Conservation (phyloP, 2,888 invertebrate species). For the Rapana venosa region DNA sequence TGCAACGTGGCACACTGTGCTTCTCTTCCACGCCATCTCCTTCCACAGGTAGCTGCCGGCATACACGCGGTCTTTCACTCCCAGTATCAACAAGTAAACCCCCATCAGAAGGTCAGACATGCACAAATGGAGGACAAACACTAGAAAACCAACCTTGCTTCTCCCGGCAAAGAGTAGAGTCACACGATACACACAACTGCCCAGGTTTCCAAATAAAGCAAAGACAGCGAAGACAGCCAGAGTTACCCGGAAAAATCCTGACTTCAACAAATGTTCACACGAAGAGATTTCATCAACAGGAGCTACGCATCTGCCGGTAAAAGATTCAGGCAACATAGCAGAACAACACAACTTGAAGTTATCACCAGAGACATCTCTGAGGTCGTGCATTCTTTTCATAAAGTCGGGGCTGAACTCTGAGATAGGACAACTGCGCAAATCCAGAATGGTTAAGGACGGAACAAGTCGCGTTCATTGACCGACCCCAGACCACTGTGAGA, state of each 20-base stretch:
- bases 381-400: background rate
- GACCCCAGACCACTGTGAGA: background rate
- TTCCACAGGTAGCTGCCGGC: constrained; percentile 58
- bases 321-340: background rate
- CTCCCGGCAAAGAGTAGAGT: background rate
- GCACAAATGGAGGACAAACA: constrained; percentile 45
- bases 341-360: background rate
- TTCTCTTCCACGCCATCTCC: constrained; percentile 58
- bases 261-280: constrained; percentile 1
- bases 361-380: background rate
- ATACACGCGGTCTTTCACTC: constrained; percentile 57
- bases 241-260: background rate
- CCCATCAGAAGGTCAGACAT: constrained; percentile 57
- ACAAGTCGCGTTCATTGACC: background rate
- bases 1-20: constrained; percentile 56
- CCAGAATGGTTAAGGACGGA: background rate
- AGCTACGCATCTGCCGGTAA: background rate
- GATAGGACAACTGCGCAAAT: background rate
- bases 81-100: constrained; percentile 57
- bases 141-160: constrained; percentile 5
- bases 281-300: background rate
- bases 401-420: background rate
- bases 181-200: background rate
- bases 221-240: background rate
- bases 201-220: background rate